phyloP scores from a whole-genome alignment of 2,113 vertebrate genomes.

The Eubucco bourcierii region DNA sequence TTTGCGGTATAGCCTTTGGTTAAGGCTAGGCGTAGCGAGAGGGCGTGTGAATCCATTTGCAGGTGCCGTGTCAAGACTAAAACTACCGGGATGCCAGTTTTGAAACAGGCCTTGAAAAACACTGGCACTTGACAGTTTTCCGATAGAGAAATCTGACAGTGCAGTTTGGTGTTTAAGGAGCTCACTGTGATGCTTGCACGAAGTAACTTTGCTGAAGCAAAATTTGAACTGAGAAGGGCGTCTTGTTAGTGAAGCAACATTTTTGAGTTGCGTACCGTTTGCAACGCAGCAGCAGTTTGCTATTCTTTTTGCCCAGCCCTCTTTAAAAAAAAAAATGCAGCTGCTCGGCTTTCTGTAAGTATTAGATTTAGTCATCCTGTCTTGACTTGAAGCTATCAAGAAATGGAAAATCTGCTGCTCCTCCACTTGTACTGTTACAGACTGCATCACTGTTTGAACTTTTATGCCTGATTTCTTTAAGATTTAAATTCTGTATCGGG shows the following conservation, averaged over 20 bases:
- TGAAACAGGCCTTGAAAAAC: rapidly evolving
- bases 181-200: rapidly evolving
- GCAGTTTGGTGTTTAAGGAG: rapidly evolving
- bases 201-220: not conserved
- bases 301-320: rapidly evolving
- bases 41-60: rapidly evolving
- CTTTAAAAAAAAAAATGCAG: not conserved
- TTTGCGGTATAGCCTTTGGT: too few relatives aligned
- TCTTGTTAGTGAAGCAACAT: not conserved
- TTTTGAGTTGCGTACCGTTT: too few relatives aligned
- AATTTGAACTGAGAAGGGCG: not conserved
- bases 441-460: not conserved
- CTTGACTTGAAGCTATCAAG: not conserved
- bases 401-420: not conserved
- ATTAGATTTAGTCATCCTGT: not conserved
- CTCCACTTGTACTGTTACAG: not conserved
- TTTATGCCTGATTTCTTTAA: not conserved
- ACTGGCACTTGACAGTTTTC: rapidly evolving
- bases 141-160: rapidly evolving
- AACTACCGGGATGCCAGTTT: rapidly evolving
- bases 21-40: too few relatives aligned
- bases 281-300: too few relatives aligned
- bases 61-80: rapidly evolving
- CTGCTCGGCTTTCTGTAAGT: not conserved
- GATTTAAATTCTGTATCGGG: not conserved